Conservation (phyloP, 2,113 vertebrate genomes). For the Triplophysa dalaica region DNA sequence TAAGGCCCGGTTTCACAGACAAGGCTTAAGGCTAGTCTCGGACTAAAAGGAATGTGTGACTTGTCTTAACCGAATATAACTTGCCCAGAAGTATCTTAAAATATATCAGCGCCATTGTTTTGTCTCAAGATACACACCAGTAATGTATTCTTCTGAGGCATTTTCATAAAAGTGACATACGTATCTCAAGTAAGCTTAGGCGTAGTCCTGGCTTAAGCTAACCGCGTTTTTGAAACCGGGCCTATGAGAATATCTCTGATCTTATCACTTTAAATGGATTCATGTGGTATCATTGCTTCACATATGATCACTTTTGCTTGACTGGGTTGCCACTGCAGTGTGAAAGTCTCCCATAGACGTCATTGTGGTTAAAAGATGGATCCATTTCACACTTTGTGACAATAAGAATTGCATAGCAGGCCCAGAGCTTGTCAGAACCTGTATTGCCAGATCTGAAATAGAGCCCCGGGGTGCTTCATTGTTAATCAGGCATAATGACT, state of each 20-base stretch:
- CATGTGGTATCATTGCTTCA: not conserved
- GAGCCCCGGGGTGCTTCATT: constrained; percentile 47
- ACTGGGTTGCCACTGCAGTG: constrained; percentile 1
- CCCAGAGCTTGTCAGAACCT: constrained; percentile 50
- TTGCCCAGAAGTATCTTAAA: too few species aligned
- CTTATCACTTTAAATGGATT: not conserved
- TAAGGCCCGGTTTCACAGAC: too few species aligned
- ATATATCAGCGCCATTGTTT: too few species aligned
- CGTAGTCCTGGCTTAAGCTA: too few species aligned
- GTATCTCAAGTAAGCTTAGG: too few species aligned
- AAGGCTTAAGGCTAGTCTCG: too few species aligned
- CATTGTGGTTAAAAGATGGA: constrained; percentile 26
- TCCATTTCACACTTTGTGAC: constrained; percentile 50
- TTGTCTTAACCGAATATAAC: too few species aligned
- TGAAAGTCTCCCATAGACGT: constrained; percentile 17
- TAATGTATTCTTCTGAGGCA: too few species aligned
- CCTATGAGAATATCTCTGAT: not conserved
- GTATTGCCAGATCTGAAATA: constrained; percentile 44
- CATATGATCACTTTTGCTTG: not conserved
- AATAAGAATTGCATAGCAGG: constrained; percentile 42
- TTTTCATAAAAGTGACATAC: too few species aligned
- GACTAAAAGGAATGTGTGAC: too few species aligned
- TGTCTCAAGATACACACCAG: too few species aligned
- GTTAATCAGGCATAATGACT: constrained; percentile 49
- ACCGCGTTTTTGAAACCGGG: too few species aligned